These are phyloP conservation scores for Smittia aterrima DNA, from an alignment of 2,888 invertebrate species.

Conservation along the genomic window DNA sequence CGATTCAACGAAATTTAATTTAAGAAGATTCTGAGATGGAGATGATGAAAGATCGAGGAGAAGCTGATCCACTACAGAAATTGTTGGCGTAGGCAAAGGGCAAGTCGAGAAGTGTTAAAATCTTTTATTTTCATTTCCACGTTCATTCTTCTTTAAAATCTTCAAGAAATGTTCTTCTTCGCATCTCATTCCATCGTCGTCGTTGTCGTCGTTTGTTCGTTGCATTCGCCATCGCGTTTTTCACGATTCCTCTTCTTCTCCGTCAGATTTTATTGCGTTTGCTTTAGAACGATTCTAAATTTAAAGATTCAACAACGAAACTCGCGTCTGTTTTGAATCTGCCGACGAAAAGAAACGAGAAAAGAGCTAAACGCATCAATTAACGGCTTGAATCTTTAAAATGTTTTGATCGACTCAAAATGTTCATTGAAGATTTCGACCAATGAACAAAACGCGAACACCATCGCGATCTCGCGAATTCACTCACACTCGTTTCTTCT, in stretches of 20 bases:
- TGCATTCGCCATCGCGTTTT: conserved; percentile 1
- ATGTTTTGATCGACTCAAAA: background rate
- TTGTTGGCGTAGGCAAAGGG: conserved; percentile 33
- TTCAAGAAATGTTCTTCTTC: background rate
- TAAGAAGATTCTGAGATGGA: background rate
- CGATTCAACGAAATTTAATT: background rate
- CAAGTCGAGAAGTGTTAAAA: conserved; percentile 15
- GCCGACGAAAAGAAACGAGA: background rate
- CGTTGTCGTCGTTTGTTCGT: too few relatives aligned
- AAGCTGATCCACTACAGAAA: conserved; percentile 18
- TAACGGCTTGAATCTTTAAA: background rate
- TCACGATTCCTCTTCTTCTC: background rate
- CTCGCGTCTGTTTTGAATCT: conserved; percentile 6
- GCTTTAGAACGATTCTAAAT: background rate
- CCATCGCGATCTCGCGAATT: conserved; percentile 36
- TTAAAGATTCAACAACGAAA: background rate
- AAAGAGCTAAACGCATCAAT: background rate
- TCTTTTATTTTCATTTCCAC: background rate
- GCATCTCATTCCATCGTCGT: background rate
- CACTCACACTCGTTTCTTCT: background rate
- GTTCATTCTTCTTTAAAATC: background rate
- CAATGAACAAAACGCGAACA: conserved; percentile 12
- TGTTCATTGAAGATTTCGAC: background rate
- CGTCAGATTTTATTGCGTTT: background rate
- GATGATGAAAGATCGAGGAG: background rate